These are phyloP conservation scores for Ornithorhynchus anatinus DNA, from an alignment of 2,113 vertebrate species.

Conservation along the genomic window DNA sequence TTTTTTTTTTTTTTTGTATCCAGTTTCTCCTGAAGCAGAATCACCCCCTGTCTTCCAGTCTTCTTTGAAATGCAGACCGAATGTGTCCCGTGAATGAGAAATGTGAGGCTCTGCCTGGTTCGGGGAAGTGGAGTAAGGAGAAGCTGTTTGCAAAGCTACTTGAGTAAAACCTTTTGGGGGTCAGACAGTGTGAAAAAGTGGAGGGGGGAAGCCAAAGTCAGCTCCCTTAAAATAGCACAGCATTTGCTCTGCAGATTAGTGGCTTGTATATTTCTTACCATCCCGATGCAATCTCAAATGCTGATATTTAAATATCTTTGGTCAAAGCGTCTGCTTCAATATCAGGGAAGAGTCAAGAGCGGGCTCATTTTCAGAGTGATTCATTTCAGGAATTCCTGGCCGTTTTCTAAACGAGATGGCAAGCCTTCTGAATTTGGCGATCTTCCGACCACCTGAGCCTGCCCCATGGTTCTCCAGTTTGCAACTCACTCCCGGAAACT, in stretches of 20 bases:
- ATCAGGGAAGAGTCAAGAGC: conserved; percentile 40
- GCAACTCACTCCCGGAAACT: neutral
- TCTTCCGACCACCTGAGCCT: neutral
- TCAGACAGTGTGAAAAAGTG: conserved; percentile 33
- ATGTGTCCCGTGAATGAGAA: conserved; percentile 33
- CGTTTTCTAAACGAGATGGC: neutral
- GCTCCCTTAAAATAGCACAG: neutral
- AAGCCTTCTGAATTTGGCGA: neutral
- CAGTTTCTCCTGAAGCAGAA: neutral
- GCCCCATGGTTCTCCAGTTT: neutral
- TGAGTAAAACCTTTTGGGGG: conserved; percentile 49
- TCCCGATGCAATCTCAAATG: neutral
- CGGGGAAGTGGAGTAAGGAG: conserved; percentile 8
- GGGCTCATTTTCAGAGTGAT: conserved; percentile 15
- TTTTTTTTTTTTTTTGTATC: conserved; percentile 27
- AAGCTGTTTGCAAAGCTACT: conserved; percentile 55
- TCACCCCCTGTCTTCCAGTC: neutral
- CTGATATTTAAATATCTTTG: conserved; percentile 12
- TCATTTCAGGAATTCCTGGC: conserved; percentile 19
- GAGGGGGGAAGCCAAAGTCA: conserved; percentile 26
- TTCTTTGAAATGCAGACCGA: conserved; percentile 36
- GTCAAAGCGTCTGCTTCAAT: neutral
- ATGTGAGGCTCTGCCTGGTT: conserved; percentile 25
- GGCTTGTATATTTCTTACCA: conserved; percentile 3
- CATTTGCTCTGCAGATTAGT: neutral